A percentile compares a stretch with the other conserved stretches of the same genome.
These are phyloP conservation scores for Montipora capitata DNA, from an alignment of 92 coral and sea anemone species.

Conservation along the genomic window DNA sequence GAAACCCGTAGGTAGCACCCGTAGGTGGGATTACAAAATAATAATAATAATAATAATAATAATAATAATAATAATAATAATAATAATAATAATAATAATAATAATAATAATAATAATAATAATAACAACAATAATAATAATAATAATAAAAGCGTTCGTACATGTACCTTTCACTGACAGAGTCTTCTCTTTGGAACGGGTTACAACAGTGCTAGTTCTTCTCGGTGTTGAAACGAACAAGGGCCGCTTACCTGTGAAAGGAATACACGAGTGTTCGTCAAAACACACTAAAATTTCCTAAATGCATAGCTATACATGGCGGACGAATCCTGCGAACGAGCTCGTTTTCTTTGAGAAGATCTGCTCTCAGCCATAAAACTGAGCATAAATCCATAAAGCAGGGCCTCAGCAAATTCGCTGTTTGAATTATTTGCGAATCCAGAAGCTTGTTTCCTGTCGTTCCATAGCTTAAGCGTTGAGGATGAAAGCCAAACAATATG, in stretches of 20 bases:
- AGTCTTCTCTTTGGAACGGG: slow-evolving; percentile 4
- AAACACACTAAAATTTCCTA: not conserved
- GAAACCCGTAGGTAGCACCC: no score
- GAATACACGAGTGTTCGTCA: not conserved
- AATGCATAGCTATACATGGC: not conserved
- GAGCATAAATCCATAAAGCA: not conserved
- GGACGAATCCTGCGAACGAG: not conserved
- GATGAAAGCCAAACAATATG: no score
- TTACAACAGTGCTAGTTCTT: not conserved
- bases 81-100: no score
- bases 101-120: no score
- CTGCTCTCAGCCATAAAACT: not conserved
- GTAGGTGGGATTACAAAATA: no score
- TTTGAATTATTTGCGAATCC: no score
- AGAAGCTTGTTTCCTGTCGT: no score
- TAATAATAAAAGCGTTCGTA: not conserved
- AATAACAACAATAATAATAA: no score
- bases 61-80: no score
- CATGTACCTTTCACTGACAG: slow-evolving; percentile 1
- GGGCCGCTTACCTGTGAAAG: slow-evolving; percentile 5
- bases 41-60: no score
- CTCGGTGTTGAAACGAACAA: slow-evolving; percentile 7
- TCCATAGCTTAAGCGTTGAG: no score
- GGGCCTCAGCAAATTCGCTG: no score
- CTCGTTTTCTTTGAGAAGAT: not conserved